Conservation (phyloP, 2,113 vertebrate genomes). For the Helogale parvula region DNA sequence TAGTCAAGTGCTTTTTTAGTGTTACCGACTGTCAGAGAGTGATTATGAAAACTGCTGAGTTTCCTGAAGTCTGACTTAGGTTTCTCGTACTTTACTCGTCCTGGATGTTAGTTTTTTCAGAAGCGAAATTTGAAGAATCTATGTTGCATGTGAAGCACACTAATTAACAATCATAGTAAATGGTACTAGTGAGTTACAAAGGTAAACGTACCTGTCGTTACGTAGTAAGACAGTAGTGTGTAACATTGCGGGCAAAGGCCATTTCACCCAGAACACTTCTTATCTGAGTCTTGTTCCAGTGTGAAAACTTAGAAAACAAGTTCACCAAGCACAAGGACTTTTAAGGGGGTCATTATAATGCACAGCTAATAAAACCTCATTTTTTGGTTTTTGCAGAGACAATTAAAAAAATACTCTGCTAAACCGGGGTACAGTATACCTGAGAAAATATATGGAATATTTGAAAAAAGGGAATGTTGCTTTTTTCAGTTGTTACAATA, state of each 20-base stretch:
- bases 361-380: not conserved
- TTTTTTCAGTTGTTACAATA: not conserved
- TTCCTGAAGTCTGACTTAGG: not conserved
- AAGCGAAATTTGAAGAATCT: not conserved
- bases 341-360: not conserved
- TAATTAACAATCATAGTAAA: not conserved
- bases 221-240: not conserved
- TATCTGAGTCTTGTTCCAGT: slow-evolving; percentile 23
- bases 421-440: not conserved
- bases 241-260: slow-evolving; percentile 54
- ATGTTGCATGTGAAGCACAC: not conserved
- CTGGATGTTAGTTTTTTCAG: not conserved
- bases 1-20: not conserved
- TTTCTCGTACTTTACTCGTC: not conserved
- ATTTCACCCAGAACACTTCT: not conserved
- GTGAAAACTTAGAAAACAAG: not conserved
- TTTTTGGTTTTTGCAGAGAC: not conserved
- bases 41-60: not conserved
- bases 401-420: not conserved
- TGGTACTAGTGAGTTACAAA: slow-evolving; percentile 50
- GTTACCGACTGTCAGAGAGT: not conserved
- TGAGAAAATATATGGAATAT: not conserved
- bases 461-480: not conserved
- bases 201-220: not conserved
- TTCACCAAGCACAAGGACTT: not conserved